Percentiles rank a stretch among this genome's conserved stretches.
phyloP scores from a whole-genome alignment of 2,113 vertebrate genomes.

The Dasyurus viverrinus region DNA sequence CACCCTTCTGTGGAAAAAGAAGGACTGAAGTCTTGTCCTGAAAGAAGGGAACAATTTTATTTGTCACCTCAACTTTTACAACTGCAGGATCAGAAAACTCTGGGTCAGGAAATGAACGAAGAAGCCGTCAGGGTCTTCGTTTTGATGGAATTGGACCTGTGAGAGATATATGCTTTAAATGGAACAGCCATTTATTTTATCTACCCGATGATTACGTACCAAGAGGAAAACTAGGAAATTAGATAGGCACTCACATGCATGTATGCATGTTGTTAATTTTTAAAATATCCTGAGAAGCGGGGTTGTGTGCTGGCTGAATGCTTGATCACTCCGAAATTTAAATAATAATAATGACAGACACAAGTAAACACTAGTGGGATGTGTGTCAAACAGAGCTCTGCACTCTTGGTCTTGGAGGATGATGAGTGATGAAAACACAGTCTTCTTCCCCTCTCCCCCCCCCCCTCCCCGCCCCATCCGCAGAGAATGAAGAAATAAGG shows the following conservation, averaged over 20 bases:
- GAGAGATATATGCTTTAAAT: background rate
- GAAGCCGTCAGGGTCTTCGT: constrained; percentile 57
- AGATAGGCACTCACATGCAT: background rate
- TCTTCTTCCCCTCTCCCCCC: background rate
- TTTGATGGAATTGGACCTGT: background rate
- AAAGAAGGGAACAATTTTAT: constrained; percentile 71
- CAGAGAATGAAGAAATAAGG: background rate
- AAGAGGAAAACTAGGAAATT: background rate
- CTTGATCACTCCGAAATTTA: background rate
- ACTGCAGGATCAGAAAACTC: constrained; percentile 53
- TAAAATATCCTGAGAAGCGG: background rate
- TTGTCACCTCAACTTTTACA: constrained; percentile 73
- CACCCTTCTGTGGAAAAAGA: constrained; percentile 72
- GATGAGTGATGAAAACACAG: background rate
- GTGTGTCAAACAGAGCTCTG: background rate
- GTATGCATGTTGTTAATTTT: background rate
- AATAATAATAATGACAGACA: background rate
- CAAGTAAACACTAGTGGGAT: background rate
- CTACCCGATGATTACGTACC: background rate
- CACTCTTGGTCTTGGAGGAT: background rate
- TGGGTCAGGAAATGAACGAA: constrained; percentile 11
- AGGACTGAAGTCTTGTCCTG: constrained; percentile 76
- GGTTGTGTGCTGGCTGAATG: background rate
- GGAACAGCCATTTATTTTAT: background rate
- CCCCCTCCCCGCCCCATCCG: background rate